Percentiles rank a stretch among this genome's conserved stretches.
Conservation (phyloP, 1,140 invertebrate species). For the Oryctes rhinoceros region DNA sequence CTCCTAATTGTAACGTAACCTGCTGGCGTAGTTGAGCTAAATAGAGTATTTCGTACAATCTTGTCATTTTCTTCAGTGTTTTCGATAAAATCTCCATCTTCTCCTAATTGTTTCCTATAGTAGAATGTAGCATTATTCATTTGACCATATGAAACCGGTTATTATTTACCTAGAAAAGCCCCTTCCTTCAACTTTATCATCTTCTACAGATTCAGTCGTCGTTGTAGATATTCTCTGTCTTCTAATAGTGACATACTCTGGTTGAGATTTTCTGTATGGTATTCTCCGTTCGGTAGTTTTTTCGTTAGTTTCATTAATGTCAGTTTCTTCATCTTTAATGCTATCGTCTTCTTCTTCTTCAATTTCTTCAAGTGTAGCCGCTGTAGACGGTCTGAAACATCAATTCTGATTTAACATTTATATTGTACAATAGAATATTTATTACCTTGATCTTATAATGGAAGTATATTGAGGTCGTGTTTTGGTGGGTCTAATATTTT, state of each 20-base stretch:
- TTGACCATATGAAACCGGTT: background rate
- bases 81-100: background rate
- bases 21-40: constrained; percentile 45
- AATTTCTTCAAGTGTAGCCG: constrained; percentile 48
- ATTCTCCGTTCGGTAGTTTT: constrained; percentile 39
- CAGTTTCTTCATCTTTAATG: constrained; percentile 50
- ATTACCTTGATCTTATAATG: constrained; percentile 63
- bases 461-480: constrained; percentile 71
- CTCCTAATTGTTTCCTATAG: constrained; percentile 16
- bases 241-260: constrained; percentile 74
- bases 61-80: constrained; percentile 33
- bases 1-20: constrained; percentile 54
- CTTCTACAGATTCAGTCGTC: constrained; percentile 52
- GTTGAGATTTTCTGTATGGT: constrained; percentile 56
- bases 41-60: background rate
- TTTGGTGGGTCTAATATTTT: constrained; percentile 53
- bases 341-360: constrained; percentile 49
- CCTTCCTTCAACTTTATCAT: constrained; percentile 44
- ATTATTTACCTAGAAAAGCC: constrained; percentile 2
- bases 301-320: constrained; percentile 52
- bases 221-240: constrained; percentile 66
- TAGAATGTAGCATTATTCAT: background rate
- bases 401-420: background rate
- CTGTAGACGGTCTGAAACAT: constrained; percentile 43
- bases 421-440: background rate